A percentile compares a stretch with the other conserved stretches of the same genome.
phyloP scores from a whole-genome alignment of 2,888 invertebrate species.

The Timandra comae region DNA sequence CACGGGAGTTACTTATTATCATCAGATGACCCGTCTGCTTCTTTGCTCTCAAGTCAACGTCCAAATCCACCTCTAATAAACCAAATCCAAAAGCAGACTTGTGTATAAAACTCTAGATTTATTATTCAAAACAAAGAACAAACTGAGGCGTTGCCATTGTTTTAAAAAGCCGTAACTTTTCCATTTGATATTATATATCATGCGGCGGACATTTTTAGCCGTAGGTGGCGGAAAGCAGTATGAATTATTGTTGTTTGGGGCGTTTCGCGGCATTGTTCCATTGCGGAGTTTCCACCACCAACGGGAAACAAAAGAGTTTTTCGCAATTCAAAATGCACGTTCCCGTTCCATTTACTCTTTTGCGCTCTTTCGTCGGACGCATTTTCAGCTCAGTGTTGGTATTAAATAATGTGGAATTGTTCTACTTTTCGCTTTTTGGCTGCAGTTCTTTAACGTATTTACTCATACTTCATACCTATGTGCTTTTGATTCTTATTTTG shows the following conservation, averaged over 20 bases:
- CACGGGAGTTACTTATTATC: too few species aligned
- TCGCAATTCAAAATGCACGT: slow-evolving; percentile 73
- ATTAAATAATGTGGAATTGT: slow-evolving; percentile 69
- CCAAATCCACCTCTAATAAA: too few species aligned
- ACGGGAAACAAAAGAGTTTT: slow-evolving; percentile 71
- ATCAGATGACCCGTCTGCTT: too few species aligned
- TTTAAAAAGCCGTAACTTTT: slow-evolving; percentile 72
- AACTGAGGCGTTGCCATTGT: slow-evolving; percentile 57
- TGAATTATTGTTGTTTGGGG: slow-evolving; percentile 76
- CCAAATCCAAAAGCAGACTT: too few species aligned
- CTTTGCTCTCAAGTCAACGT: too few species aligned
- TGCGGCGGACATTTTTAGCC: slow-evolving; percentile 74
- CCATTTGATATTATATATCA: slow-evolving; percentile 74
- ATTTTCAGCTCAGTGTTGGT: slow-evolving; percentile 65
- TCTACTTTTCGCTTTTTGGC: slow-evolving; percentile 55
- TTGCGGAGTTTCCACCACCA: slow-evolving; percentile 57
- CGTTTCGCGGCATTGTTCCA: slow-evolving; percentile 67
- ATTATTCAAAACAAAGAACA: slow-evolving; percentile 52
- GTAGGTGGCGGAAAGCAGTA: slow-evolving; percentile 75
- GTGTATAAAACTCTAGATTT: slow-evolving; percentile 41
- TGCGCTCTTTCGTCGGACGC: slow-evolving; percentile 68
- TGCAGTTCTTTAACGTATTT: slow-evolving; percentile 35
- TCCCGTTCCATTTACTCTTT: slow-evolving; percentile 76
- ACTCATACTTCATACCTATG: slow-evolving; percentile 24
- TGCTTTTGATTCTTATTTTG: slow-evolving; percentile 26